Evolutionary conservation across 2,113 vertebrate species (phyloP), one percentile per base, ranked within the genome.

Genomic region (Chloropsis cyanopogon): DNA sequence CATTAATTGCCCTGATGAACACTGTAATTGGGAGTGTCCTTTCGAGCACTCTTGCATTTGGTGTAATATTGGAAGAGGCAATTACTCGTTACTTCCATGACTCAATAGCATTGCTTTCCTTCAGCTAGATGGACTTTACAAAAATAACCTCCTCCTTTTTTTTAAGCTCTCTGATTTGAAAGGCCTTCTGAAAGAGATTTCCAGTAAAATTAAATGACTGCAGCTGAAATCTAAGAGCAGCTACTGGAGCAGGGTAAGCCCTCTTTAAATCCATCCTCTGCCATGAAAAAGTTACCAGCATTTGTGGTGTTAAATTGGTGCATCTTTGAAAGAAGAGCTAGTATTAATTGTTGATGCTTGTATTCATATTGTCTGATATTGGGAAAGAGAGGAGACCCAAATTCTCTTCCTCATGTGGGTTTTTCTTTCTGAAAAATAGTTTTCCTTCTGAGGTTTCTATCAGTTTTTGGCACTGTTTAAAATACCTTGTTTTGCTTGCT

Each of bases 101-200:
- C 21, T 66, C 44, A 41, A 19, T 56, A 69, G 17, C 19, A 33
- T 37, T 69, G 35, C 24, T 89, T 95, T 41, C 22, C 22, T 65
- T 57, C 37, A 76, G 16, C 72, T 60, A 66, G n/a, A 65, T 2
- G 47, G 53, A 61, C 24, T 73, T 88, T 4, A 49, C 19, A 8
- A 28, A 92, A 81, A 85, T 20, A 50, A 33, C 1, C 9, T 22
- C 11, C 1, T 64, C 11, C 4, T 35, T 12, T 21, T 42, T 41
- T 29, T 42, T 17, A 68, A 97, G 95, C 91, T 97, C 4, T 98
- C 97, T 44, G 98, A 98, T 88, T 97, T 98, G 94, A 98, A 98
- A 87, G 54, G 96, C 52, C 97, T 98, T 64, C 96, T 98, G 90
- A 98, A 98, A 95, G 98, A 98, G 92, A 97, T 98, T 73, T 95